These are phyloP conservation scores for Harpagoxenus sublaevis DNA, from an alignment of 2,888 invertebrate species.

Conservation along the genomic window DNA sequence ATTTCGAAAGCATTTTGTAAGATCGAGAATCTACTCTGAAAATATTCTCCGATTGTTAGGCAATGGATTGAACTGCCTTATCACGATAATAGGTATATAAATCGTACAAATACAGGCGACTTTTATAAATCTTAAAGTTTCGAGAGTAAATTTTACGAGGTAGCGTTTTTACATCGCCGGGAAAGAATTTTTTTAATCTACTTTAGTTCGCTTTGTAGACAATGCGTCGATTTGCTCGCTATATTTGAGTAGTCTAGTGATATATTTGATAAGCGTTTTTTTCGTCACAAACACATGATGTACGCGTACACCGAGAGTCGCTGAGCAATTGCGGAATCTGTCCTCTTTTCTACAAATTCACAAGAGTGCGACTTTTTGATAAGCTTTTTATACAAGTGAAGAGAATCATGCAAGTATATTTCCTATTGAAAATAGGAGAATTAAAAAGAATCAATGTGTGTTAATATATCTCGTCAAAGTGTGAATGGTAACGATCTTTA, in stretches of 20 bases:
- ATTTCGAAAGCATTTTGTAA: constrained; percentile 20
- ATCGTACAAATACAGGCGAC: not conserved
- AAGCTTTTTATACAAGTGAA: constrained; percentile 56
- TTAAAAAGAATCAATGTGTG: constrained; percentile 12
- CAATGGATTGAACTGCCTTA: constrained; percentile 27
- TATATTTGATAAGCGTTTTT: constrained; percentile 36
- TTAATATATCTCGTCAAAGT: not conserved
- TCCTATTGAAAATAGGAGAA: not conserved
- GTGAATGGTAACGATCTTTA: not conserved
- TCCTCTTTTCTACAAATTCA: constrained; percentile 44
- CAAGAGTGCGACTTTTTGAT: constrained; percentile 57
- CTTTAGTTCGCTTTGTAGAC: constrained; percentile 38
- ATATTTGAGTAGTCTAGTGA: constrained; percentile 34
- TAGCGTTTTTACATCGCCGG: constrained; percentile 10
- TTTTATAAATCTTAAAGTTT: constrained; percentile 41
- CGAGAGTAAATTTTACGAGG: constrained; percentile 29
- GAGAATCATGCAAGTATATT: constrained; percentile 7
- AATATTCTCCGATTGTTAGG: not conserved
- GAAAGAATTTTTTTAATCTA: constrained; percentile 36
- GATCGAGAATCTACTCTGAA: not conserved
- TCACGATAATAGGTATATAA: not conserved
- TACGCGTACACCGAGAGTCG: not conserved
- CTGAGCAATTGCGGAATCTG: not conserved
- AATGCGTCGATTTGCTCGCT: constrained; percentile 34
- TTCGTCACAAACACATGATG: constrained; percentile 16